Percentiles rank a stretch among this genome's conserved stretches.
Evolutionary conservation across 2,797 vertebrate genomes (phyloP).

Genomic region (Borostomias antarcticus): DNA sequence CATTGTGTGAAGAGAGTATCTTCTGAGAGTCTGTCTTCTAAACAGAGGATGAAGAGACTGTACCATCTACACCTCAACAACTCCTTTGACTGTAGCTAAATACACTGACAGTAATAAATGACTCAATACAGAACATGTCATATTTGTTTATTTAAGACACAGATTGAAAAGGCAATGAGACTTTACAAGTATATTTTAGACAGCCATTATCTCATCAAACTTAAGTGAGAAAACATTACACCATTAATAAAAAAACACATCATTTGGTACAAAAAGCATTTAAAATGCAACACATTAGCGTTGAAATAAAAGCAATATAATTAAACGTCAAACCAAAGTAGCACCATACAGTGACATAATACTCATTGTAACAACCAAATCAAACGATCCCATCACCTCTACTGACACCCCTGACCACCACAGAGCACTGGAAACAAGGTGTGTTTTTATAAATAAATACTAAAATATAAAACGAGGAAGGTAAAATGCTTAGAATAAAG

Average conservation of each 20-base stretch:
- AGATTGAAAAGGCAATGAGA: constrained; percentile 68
- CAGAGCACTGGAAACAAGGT: constrained; percentile 25
- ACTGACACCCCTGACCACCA: constrained; percentile 9
- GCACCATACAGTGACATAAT: constrained; percentile 37
- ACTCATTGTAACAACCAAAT: constrained; percentile 11
- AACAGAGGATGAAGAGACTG: too few species aligned
- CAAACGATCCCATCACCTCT: not conserved
- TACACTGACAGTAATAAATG: not conserved
- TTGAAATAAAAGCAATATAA: constrained; percentile 39
- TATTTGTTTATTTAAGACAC: constrained; percentile 69
- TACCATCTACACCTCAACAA: too few species aligned
- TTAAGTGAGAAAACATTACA: constrained; percentile 50
- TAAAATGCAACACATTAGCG: constrained; percentile 57
- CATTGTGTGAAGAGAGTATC: too few species aligned
- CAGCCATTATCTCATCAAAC: constrained; percentile 48
- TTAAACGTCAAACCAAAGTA: constrained; percentile 39
- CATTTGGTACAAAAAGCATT: constrained; percentile 67
- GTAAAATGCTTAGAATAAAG: constrained; percentile 18
- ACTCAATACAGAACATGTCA: constrained; percentile 21
- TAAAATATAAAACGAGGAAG: constrained; percentile 38
- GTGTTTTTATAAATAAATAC: constrained; percentile 48
- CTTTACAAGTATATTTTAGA: constrained; percentile 49
- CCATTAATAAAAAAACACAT: constrained; percentile 58
- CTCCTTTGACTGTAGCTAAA: not conserved
- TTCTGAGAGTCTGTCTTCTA: too few species aligned